Evolutionary conservation across 2,113 vertebrate species (phyloP).

Genomic region (Tringa solitaria): DNA sequence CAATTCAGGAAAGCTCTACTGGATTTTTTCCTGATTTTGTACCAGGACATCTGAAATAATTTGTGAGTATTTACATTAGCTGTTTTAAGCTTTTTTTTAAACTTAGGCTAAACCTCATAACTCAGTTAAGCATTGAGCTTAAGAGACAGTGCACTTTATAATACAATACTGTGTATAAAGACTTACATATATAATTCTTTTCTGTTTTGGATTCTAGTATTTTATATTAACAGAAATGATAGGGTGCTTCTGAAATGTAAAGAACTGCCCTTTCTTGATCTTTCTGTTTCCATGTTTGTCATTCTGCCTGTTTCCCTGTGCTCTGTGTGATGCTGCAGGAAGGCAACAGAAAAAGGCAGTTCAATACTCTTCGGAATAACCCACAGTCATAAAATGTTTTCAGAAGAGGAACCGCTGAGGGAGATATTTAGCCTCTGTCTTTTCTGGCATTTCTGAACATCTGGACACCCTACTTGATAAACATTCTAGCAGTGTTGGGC

Average conservation of each 20-base stretch:
- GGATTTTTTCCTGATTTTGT: background rate
- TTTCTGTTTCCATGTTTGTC: background rate
- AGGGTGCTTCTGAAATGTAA: background rate
- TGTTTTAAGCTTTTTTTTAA: background rate
- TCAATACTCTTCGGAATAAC: background rate
- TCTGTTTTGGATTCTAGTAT: fast-evolving
- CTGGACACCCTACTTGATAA: background rate
- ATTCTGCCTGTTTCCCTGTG: background rate
- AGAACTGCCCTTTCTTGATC: background rate
- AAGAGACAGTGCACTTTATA: background rate
- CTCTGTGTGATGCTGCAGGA: background rate
- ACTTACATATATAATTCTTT: background rate
- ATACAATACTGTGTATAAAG: background rate
- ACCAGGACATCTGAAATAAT: background rate
- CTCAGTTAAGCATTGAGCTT: background rate
- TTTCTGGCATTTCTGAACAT: background rate
- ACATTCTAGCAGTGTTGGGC: background rate
- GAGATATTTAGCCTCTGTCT: background rate
- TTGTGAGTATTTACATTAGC: background rate
- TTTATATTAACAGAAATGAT: background rate
- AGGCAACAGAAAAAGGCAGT: background rate
- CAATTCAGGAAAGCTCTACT: background rate
- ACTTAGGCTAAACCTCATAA: background rate
- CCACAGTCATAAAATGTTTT: background rate
- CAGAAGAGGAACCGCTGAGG: background rate